phyloP scores from a whole-genome alignment of 2,888 invertebrate genomes.

The Schizaphis graminum region DNA sequence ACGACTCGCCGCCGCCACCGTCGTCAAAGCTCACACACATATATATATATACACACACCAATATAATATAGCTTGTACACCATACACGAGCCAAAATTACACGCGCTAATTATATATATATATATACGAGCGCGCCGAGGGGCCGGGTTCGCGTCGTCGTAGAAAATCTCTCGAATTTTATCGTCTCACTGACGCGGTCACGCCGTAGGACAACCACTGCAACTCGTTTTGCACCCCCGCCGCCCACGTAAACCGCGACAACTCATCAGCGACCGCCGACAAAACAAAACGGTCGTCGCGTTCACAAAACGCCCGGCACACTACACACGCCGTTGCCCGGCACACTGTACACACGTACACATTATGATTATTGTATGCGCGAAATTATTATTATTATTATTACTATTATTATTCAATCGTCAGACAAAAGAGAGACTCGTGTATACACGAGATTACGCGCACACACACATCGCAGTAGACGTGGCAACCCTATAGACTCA shows the following conservation, averaged over 20 bases:
- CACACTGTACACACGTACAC: too few species aligned
- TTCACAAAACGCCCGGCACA: background rate
- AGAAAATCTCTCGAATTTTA: background rate
- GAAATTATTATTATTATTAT: conserved; percentile 28
- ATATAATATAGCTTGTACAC: background rate
- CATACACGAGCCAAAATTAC: background rate
- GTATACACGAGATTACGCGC: background rate
- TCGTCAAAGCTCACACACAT: background rate
- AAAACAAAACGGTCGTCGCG: conserved; percentile 22
- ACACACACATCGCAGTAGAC: background rate
- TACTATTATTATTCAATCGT: conserved; percentile 35
- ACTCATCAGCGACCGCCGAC: background rate
- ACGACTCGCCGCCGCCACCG: background rate
- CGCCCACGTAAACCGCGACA: background rate
- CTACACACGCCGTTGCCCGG: background rate
- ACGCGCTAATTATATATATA: background rate
- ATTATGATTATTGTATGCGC: background rate
- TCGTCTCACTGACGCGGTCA: background rate
- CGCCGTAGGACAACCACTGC: background rate
- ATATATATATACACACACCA: background rate
- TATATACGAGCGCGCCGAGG: background rate
- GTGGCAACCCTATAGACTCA: conserved; percentile 34
- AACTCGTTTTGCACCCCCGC: conserved; percentile 31
- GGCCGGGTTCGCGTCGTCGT: background rate
- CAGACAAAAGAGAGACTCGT: conserved; percentile 26